These are phyloP conservation scores for Acipenser oxyrinchus DNA, from an alignment of 2,797 vertebrate species.

Conservation along the genomic window DNA sequence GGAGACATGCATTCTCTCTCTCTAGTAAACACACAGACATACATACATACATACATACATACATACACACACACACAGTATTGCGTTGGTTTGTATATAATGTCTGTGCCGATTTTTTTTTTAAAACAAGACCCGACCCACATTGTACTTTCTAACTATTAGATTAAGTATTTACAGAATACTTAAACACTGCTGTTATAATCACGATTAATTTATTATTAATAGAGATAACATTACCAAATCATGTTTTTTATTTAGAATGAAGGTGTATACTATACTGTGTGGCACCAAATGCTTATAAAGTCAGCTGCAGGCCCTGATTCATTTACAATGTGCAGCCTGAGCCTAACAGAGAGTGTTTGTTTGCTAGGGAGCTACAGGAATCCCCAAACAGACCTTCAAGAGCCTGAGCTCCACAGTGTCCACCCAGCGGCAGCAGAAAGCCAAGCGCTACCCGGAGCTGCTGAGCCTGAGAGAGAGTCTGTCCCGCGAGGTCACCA, in stretches of 20 bases:
- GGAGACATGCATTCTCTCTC: not conserved
- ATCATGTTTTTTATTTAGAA: no score
- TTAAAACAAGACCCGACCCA: no score
- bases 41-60: not conserved
- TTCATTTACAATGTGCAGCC: not conserved
- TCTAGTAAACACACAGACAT: not conserved
- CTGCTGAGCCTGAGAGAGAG: slow-evolving; percentile 35
- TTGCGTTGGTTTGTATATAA: not conserved
- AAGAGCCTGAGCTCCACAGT: slow-evolving; percentile 35
- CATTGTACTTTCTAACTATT: no score
- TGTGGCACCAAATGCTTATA: no score
- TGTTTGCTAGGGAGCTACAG: slow-evolving; percentile 40
- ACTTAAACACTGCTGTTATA: no score
- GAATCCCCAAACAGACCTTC: slow-evolving; percentile 39
- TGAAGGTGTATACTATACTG: no score
- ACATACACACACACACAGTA: not conserved
- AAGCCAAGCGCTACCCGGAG: slow-evolving; percentile 30
- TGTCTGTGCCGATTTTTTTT: no score
- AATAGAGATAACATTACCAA: no score
- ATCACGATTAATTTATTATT: no score
- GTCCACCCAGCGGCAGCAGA: slow-evolving; percentile 39
- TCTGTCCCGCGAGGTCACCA: slow-evolving; percentile 26
- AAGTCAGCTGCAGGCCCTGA: not conserved
- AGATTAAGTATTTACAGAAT: no score
- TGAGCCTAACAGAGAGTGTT: not conserved